Conservation (phyloP, 1,140 invertebrate species). For the Aleiodes sp. region DNA sequence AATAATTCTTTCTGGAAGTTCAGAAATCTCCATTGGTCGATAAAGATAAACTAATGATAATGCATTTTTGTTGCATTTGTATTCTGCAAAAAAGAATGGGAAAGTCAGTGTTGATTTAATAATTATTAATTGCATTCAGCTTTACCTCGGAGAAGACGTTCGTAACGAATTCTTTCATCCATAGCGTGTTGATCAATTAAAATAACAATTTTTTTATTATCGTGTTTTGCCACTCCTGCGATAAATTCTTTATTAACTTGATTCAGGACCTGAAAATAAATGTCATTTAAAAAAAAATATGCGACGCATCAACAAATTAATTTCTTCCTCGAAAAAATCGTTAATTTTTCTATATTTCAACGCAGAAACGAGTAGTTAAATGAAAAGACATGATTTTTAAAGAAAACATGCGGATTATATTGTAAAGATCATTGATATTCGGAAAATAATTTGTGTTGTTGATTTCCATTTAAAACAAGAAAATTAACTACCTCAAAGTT, state of each 20-base stretch:
- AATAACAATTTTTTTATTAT: slow-evolving; percentile 51
- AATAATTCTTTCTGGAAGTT: slow-evolving; percentile 41
- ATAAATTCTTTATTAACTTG: slow-evolving; percentile 63
- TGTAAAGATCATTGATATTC: no score
- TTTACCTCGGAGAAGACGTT: slow-evolving; percentile 55
- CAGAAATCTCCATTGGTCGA: slow-evolving; percentile 45
- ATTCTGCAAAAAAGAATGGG: slow-evolving; percentile 45
- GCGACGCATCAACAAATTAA: no score
- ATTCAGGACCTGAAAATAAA: slow-evolving; percentile 50
- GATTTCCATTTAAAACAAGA: no score
- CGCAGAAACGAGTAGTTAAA: no score
- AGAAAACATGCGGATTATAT: no score
- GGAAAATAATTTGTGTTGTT: no score
- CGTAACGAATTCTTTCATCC: slow-evolving; percentile 63
- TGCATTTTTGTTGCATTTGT: slow-evolving; percentile 46
- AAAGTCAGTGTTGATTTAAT: no score
- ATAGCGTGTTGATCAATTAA: slow-evolving; percentile 63
- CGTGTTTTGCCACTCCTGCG: slow-evolving; percentile 46
- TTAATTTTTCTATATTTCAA: no score
- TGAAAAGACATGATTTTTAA: no score
- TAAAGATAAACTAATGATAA: slow-evolving; percentile 48
- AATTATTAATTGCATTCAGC: not conserved
- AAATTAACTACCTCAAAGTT: not conserved
- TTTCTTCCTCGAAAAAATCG: no score
- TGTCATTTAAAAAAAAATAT: no score